These are phyloP conservation scores for Gobio occitaniae DNA, from an alignment of 2,797 vertebrate species.

Conservation along the genomic window DNA sequence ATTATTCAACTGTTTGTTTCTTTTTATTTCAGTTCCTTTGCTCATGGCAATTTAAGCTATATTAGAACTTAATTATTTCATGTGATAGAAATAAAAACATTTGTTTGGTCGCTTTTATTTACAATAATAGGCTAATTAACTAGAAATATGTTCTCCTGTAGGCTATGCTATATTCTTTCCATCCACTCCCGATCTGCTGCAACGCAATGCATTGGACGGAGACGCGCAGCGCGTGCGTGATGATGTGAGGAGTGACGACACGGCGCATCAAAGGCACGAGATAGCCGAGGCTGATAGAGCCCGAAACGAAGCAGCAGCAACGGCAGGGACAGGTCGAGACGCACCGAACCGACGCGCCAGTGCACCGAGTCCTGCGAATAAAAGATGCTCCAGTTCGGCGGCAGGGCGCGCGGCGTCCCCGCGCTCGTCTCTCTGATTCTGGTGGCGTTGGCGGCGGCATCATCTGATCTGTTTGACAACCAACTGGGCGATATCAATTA, in stretches of 20 bases:
- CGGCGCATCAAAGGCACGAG: constrained; percentile 63
- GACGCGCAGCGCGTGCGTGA: constrained; percentile 62
- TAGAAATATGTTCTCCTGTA: neutral
- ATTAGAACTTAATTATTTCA: neutral
- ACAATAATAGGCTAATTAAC: neutral
- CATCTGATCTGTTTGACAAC: constrained; percentile 84
- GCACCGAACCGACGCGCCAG: constrained; percentile 81
- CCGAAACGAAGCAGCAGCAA: constrained; percentile 80
- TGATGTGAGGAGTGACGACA: constrained; percentile 75
- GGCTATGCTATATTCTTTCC: neutral
- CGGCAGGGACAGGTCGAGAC: constrained; percentile 76
- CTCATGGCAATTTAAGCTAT: neutral
- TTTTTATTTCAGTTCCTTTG: neutral
- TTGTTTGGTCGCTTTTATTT: neutral
- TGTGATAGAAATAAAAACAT: neutral
- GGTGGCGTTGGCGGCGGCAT: constrained; percentile 73
- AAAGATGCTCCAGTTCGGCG: constrained; percentile 73
- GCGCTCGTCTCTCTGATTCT: constrained; percentile 77
- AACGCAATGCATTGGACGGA: constrained; percentile 1
- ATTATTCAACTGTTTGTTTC: neutral
- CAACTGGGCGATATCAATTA: constrained; percentile 90
- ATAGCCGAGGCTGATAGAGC: constrained; percentile 77
- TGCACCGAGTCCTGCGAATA: constrained; percentile 60
- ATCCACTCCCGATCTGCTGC: constrained; percentile 36
- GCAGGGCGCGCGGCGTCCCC: constrained; percentile 73